Evolutionary conservation across 1,140 invertebrate genomes (phyloP).

Genomic region (Sitophilus oryzae): DNA sequence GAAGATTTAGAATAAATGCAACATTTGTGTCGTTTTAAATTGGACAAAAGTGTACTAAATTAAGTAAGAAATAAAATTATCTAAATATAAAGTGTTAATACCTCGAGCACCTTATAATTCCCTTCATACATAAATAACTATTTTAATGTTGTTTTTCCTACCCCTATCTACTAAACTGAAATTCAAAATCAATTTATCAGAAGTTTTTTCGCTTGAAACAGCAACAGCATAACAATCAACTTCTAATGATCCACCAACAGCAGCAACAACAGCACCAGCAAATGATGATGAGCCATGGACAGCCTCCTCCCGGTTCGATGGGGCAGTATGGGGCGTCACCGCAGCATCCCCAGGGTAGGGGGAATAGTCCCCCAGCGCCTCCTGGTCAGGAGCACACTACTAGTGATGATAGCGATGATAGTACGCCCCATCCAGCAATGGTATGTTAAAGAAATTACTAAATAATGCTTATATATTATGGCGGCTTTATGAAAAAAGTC

Average conservation of each 20-base stretch:
- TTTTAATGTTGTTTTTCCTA: too few relatives aligned
- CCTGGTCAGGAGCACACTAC: conserved; percentile 60
- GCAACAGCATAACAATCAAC: conserved; percentile 57
- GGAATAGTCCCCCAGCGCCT: conserved; percentile 51
- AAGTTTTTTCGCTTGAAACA: conserved; percentile 39
- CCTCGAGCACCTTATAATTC: too few relatives aligned
- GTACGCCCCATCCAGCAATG: conserved; percentile 65
- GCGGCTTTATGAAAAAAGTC: too few relatives aligned
- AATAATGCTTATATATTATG: too few relatives aligned
- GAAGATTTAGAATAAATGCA: too few relatives aligned
- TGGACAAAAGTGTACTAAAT: too few relatives aligned
- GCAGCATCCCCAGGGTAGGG: conserved; percentile 54
- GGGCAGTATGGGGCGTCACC: conserved; percentile 49
- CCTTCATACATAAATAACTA: too few relatives aligned
- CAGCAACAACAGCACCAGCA: conserved; percentile 51
- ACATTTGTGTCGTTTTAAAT: too few relatives aligned
- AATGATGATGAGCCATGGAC: conserved; percentile 53
- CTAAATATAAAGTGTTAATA: not conserved
- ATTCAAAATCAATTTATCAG: not conserved
- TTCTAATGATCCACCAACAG: conserved; percentile 49
- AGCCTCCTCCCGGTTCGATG: conserved; percentile 46
- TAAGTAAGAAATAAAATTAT: too few relatives aligned
- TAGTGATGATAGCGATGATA: conserved; percentile 84
- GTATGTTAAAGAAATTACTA: too few relatives aligned
- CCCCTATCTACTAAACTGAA: not conserved